These are phyloP conservation scores for Trachelus stipa DNA, from an alignment of 2,888 invertebrate genomes.

Conservation along the genomic window DNA sequence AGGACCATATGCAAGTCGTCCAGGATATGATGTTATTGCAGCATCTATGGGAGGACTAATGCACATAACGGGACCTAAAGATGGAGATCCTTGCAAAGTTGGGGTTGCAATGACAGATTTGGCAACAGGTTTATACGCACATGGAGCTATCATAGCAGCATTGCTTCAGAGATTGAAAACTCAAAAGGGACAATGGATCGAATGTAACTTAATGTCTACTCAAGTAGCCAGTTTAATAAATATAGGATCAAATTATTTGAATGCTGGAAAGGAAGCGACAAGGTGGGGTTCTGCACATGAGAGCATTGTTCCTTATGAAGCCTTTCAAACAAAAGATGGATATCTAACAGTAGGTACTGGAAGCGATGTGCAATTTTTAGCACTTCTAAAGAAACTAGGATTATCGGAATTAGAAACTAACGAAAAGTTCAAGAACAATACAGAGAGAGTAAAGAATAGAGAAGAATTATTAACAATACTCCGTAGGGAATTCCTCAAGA, in stretches of 20 bases:
- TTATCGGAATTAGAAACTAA: conserved; percentile 73
- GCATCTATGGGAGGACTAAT: conserved; percentile 92
- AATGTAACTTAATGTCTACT: conserved; percentile 93
- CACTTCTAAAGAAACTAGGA: conserved; percentile 76
- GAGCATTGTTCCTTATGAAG: conserved; percentile 94
- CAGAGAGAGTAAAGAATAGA: conserved; percentile 81
- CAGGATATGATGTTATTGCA: conserved; percentile 98
- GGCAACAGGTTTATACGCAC: conserved; percentile 93
- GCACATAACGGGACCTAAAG: conserved; percentile 86
- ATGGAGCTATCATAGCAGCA: conserved; percentile 94
- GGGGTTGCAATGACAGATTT: conserved; percentile 95
- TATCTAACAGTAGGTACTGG: conserved; percentile 90
- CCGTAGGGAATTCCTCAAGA: conserved; percentile 71
- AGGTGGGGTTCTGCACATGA: conserved; percentile 95
- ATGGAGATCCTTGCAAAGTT: conserved; percentile 89
- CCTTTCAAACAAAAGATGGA: conserved; percentile 85
- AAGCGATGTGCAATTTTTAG: conserved; percentile 83
- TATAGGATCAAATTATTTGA: conserved; percentile 90
- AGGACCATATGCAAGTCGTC: conserved; percentile 87
- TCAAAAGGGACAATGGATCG: conserved; percentile 90
- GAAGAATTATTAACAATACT: conserved; percentile 75
- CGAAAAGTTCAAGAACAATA: conserved; percentile 78
- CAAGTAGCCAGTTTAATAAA: conserved; percentile 91
- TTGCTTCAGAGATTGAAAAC: conserved; percentile 81
- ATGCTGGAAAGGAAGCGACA: conserved; percentile 81